phyloP scores from a whole-genome alignment of 2,113 vertebrate genomes.

The Sceloporus tristichus region DNA sequence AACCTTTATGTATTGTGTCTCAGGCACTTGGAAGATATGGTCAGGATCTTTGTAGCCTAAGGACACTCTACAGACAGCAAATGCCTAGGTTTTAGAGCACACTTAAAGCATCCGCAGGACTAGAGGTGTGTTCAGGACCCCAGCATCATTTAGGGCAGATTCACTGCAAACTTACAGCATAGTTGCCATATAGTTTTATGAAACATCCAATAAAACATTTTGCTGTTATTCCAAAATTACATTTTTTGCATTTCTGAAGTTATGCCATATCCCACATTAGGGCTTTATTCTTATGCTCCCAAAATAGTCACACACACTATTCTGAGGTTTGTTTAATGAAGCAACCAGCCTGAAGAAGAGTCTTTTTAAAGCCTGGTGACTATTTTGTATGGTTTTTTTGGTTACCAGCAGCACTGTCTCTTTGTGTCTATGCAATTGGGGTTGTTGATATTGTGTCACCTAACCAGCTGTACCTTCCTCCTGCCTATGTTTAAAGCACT shows the following conservation, averaged over 20 bases:
- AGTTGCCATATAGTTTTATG: background rate
- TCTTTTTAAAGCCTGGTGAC: background rate
- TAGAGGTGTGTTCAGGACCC: background rate
- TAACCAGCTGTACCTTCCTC: too few species aligned
- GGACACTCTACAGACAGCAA: too few species aligned
- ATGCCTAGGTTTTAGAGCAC: background rate
- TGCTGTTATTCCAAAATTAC: background rate
- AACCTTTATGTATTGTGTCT: background rate
- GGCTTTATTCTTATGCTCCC: background rate
- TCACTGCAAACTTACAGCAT: background rate
- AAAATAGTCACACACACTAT: background rate
- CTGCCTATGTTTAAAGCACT: too few species aligned
- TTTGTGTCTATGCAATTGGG: too few species aligned
- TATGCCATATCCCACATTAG: background rate
- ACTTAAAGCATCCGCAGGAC: too few species aligned
- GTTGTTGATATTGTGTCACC: too few species aligned
- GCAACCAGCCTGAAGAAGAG: too few species aligned
- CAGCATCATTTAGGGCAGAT: background rate
- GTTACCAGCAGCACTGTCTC: too few species aligned
- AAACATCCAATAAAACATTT: background rate
- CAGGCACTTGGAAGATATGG: background rate
- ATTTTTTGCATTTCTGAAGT: background rate
- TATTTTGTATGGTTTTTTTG: background rate
- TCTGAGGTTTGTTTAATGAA: too few species aligned
- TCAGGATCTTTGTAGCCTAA: background rate